phyloP scores from a whole-genome alignment of 2,113 vertebrate genomes.

The Solea solea region DNA sequence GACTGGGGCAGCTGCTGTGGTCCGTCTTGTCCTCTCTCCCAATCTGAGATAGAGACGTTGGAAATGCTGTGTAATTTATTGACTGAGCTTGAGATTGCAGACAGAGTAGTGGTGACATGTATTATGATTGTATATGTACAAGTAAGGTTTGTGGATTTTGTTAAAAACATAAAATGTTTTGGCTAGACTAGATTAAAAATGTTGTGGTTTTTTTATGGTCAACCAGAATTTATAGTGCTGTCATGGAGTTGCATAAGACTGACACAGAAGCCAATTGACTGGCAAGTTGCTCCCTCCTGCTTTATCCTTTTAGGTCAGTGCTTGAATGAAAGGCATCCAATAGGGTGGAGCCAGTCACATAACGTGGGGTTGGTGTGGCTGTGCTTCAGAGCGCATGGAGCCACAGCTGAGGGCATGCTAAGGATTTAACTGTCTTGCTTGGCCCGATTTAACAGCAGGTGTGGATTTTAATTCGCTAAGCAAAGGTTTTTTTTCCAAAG shows the following conservation, averaged over 20 bases:
- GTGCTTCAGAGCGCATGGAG: conserved; percentile 20
- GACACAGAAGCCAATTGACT: neutral
- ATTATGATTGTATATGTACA: neutral
- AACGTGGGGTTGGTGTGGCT: conserved; percentile 5
- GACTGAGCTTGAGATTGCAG: neutral
- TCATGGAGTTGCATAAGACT: neutral
- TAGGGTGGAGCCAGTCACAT: conserved; percentile 54
- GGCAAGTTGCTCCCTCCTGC: conserved; percentile 7
- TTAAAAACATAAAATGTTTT: no score
- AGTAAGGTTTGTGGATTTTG: neutral
- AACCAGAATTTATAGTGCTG: neutral
- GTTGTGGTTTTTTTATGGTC: neutral
- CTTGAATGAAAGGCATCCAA: conserved; percentile 20
- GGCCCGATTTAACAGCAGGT: conserved; percentile 34
- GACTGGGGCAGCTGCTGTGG: conserved; percentile 35
- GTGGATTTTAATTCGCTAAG: conserved; percentile 29
- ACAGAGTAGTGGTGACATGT: neutral
- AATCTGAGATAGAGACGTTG: conserved; percentile 11
- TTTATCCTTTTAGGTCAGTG: conserved; percentile 33
- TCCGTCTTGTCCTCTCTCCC: neutral
- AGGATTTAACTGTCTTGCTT: conserved; percentile 30
- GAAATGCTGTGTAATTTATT: conserved; percentile 13
- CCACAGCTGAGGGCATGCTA: conserved; percentile 23
- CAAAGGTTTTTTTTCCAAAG: neutral
- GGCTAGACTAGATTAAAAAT: no score